Evolutionary conservation across 2,113 vertebrate genomes (phyloP).

Genomic region (Choloepus hoffmanni): DNA sequence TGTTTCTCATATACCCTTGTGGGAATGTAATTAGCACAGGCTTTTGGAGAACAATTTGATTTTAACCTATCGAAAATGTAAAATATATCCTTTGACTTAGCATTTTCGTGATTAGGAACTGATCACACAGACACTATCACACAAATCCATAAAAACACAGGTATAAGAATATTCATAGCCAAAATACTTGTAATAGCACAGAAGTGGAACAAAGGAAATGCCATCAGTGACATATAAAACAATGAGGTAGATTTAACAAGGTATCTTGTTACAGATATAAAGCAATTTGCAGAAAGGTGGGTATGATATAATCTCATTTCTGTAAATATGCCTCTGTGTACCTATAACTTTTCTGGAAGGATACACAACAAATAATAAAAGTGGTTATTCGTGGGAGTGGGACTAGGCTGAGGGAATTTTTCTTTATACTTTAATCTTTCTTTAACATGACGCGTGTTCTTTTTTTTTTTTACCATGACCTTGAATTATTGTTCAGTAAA

Average conservation of each 20-base stretch:
- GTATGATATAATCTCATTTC: background rate
- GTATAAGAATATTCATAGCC: background rate
- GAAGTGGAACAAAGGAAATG: background rate
- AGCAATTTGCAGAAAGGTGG: background rate
- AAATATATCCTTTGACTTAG: background rate
- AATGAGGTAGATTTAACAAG: background rate
- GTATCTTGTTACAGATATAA: background rate
- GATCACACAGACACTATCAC: background rate
- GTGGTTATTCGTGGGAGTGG: background rate
- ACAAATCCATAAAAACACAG: background rate
- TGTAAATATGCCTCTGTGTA: background rate
- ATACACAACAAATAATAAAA: background rate
- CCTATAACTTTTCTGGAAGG: background rate
- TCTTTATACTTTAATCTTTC: background rate
- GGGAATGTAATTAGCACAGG: background rate
- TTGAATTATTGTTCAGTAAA: conserved; percentile 37
- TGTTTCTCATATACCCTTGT: background rate
- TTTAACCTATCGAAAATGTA: background rate
- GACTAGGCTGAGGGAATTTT: background rate
- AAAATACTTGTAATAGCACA: background rate
- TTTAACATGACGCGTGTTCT: background rate
- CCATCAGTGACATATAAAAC: background rate
- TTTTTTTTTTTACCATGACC: background rate
- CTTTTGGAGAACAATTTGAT: background rate
- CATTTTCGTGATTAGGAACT: background rate